Percentiles rank a stretch among this genome's conserved stretches.
phyloP scores from a whole-genome alignment of 1,140 invertebrate species.

The Atta texana region DNA sequence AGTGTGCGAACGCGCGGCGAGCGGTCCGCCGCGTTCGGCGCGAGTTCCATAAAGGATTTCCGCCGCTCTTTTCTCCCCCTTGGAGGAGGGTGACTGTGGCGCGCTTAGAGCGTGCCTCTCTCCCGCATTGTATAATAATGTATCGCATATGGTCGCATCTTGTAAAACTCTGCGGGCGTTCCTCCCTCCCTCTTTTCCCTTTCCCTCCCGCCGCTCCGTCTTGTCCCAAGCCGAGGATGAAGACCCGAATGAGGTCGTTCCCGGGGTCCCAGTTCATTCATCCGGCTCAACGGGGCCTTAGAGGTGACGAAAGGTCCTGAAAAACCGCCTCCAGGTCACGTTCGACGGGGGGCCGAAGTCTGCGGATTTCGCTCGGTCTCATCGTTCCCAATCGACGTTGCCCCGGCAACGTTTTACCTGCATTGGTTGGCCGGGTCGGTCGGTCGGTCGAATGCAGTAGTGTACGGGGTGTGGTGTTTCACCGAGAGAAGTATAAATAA shows the following conservation, averaged over 20 bases:
- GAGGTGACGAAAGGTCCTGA: slow-evolving; percentile 54
- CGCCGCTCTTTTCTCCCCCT: slow-evolving; percentile 80
- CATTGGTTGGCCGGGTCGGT: background rate
- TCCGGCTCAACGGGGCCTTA: slow-evolving; percentile 46
- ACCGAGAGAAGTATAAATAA: slow-evolving; percentile 43
- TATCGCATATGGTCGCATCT: slow-evolving; percentile 85
- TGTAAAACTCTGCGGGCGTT: slow-evolving; percentile 85
- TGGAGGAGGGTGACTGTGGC: slow-evolving; percentile 31
- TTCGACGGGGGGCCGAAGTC: slow-evolving; percentile 54
- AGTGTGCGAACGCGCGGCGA: slow-evolving; percentile 85
- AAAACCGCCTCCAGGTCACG: slow-evolving; percentile 65
- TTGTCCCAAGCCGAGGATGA: slow-evolving; percentile 57
- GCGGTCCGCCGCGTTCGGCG: slow-evolving; percentile 77
- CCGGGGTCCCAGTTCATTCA: slow-evolving; percentile 79
- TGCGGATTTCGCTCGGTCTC: slow-evolving; percentile 62
- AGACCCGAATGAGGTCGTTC: slow-evolving; percentile 84
- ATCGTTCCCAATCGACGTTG: background rate
- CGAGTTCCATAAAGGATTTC: slow-evolving; percentile 83
- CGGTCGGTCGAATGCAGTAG: background rate
- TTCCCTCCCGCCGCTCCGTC: slow-evolving; percentile 49
- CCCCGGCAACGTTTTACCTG: slow-evolving; percentile 10
- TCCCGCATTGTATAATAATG: slow-evolving; percentile 84
- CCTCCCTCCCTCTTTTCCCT: slow-evolving; percentile 42
- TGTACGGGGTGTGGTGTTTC: slow-evolving; percentile 47
- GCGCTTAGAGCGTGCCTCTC: slow-evolving; percentile 76